Evolutionary conservation across 2,113 vertebrate genomes (phyloP).

Genomic region (Deroptyus accipitrinus): DNA sequence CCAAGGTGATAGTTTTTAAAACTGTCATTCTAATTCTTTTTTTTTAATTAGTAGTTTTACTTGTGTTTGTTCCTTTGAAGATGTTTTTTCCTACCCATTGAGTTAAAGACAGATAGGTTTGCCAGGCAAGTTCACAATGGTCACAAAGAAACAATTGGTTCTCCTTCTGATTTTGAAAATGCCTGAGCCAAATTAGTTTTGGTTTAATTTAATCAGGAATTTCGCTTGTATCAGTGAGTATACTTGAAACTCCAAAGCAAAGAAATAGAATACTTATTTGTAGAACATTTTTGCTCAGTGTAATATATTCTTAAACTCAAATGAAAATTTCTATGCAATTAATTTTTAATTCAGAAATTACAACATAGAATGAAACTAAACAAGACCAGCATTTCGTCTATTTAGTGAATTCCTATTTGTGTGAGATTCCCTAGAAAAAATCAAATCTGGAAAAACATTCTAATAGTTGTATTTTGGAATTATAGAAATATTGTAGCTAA

Average conservation of each 20-base stretch:
- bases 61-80: not conserved
- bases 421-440: not conserved
- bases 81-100: not conserved
- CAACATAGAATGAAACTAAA: not conserved
- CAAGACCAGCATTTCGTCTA: not conserved
- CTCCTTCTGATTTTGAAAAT: not conserved
- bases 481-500: not conserved
- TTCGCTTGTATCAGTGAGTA: not conserved
- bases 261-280: not conserved
- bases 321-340: not conserved
- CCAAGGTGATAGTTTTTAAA: not conserved
- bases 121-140: not conserved
- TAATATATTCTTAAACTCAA: not conserved
- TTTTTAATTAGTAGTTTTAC: not conserved
- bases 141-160: not conserved
- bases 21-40: not conserved
- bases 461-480: not conserved
- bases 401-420: not conserved
- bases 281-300: not conserved
- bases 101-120: not conserved
- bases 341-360: not conserved
- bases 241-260: not conserved
- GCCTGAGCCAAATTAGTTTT: not conserved
- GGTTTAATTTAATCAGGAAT: not conserved
- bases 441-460: not conserved